Evolutionary conservation across 2,888 invertebrate genomes (phyloP).

Genomic region (Agrilus cyanescens): DNA sequence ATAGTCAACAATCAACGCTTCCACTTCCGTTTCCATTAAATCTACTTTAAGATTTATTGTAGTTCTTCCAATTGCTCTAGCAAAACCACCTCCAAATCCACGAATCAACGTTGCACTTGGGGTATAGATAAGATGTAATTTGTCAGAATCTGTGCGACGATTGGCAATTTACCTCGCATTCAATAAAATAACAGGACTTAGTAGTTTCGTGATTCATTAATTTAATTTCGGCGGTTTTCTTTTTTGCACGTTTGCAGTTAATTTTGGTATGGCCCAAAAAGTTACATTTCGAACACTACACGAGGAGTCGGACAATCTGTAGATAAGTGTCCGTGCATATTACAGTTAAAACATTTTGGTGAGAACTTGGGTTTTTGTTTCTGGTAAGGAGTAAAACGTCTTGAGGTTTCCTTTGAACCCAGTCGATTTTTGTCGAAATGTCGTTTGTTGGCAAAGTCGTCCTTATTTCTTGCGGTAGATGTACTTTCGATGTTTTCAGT

Average conservation of each 20-base stretch:
- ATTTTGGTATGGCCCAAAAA: too few species aligned
- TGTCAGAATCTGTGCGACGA: background rate
- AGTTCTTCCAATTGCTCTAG: background rate
- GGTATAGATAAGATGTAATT: background rate
- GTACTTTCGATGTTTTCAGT: too few species aligned
- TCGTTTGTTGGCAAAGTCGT: too few species aligned
- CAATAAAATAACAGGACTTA: background rate
- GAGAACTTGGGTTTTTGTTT: background rate
- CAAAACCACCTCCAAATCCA: background rate
- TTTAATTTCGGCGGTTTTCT: too few species aligned
- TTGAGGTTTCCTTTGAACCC: background rate
- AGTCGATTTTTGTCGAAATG: too few species aligned
- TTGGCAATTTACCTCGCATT: background rate
- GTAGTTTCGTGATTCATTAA: too few species aligned
- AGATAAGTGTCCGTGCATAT: background rate
- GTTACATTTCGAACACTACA: too few species aligned
- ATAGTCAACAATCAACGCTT: background rate
- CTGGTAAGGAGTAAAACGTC: background rate
- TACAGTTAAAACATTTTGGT: background rate
- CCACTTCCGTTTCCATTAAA: background rate
- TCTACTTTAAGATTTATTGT: background rate
- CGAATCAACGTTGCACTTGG: background rate
- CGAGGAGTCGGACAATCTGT: too few species aligned
- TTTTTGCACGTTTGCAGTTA: too few species aligned
- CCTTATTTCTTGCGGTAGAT: too few species aligned